phyloP scores from a whole-genome alignment of 2,888 invertebrate genomes.

The Tetragonisca angustula region DNA sequence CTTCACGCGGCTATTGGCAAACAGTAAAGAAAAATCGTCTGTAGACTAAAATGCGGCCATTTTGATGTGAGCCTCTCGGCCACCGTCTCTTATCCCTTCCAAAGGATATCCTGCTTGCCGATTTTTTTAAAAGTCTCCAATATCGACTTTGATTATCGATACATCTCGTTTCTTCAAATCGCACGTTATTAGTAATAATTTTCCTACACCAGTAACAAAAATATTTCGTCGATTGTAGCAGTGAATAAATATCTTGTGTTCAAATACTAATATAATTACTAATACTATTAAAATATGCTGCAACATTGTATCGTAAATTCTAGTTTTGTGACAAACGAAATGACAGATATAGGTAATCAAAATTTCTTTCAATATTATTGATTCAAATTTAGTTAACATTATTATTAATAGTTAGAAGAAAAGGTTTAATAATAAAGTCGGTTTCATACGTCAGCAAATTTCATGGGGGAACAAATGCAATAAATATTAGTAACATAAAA shows the following conservation, averaged over 20 bases:
- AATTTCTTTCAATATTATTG: neutral
- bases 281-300: neutral
- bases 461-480: neutral
- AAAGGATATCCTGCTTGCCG: constrained; percentile 58
- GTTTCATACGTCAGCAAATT: constrained; percentile 12
- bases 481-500: neutral
- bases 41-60: constrained; percentile 93
- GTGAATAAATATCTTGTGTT: neutral
- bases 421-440: constrained; percentile 7
- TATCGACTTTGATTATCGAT: constrained; percentile 60
- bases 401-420: neutral
- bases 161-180: constrained; percentile 47
- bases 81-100: constrained; percentile 66
- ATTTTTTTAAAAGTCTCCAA: constrained; percentile 56
- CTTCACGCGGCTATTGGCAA: constrained; percentile 88
- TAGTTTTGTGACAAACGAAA: neutral
- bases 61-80: constrained; percentile 85
- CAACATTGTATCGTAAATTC: neutral
- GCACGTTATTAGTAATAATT: neutral
- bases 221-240: neutral
- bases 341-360: neutral
- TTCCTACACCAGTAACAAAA: neutral
- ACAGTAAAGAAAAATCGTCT: constrained; percentile 91
- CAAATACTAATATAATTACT: neutral
- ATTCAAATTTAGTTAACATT: constrained; percentile 7